phyloP scores from a whole-genome alignment of 2,797 vertebrate genomes.

The Peromyscus aztecus region DNA sequence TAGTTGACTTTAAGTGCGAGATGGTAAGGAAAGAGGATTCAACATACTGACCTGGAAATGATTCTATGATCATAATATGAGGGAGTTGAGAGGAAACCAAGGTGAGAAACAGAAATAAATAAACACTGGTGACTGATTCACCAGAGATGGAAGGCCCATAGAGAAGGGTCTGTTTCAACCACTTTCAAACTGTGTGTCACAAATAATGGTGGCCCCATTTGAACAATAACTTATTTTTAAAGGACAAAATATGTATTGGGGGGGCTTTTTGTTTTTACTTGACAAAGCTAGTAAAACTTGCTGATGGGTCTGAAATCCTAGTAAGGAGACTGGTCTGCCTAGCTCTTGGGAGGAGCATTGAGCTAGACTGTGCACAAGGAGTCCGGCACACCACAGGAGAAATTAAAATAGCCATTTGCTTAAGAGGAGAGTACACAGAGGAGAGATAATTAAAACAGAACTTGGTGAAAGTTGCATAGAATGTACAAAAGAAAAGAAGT shows the following conservation, averaged over 20 bases:
- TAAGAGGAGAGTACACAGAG: not conserved
- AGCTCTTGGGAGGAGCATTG: not conserved
- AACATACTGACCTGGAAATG: not conserved
- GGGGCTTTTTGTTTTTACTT: not conserved
- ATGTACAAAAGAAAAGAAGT: not conserved
- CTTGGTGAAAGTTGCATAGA: not conserved
- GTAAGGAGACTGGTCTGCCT: not conserved
- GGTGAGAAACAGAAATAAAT: not conserved
- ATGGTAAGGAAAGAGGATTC: not conserved
- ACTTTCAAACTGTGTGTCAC: not conserved
- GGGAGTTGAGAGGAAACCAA: not conserved
- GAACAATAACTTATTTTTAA: not conserved
- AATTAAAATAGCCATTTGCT: not conserved
- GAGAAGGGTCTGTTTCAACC: not conserved
- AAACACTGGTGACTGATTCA: not conserved
- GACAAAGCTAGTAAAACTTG: slow-evolving; percentile 3
- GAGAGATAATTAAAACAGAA: not conserved
- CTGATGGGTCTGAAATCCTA: not conserved
- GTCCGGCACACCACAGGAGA: not conserved
- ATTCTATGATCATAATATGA: not conserved
- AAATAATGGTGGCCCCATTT: not conserved
- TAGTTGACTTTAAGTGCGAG: not conserved
- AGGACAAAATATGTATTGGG: not conserved
- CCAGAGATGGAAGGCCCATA: not conserved
- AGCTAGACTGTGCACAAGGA: not conserved